These are phyloP conservation scores for Caenorhabditis elegans DNA, from an alignment of 1,140 invertebrate genomes.

Conservation along the genomic window DNA sequence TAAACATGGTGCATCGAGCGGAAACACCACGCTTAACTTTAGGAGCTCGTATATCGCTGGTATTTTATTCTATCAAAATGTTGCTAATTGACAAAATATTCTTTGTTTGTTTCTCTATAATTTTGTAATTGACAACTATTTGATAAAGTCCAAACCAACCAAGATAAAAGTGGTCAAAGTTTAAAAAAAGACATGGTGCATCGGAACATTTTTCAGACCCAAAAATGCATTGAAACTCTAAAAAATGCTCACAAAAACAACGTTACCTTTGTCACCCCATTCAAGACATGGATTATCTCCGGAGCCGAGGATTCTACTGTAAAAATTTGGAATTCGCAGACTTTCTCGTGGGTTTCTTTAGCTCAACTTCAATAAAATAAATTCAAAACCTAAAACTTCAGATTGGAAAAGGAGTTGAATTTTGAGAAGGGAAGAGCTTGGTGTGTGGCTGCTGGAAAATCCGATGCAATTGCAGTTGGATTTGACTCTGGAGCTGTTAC, in stretches of 20 bases:
- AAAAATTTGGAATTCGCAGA: slow-evolving; percentile 93
- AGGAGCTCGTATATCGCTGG: no score
- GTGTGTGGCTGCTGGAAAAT: slow-evolving; percentile 83
- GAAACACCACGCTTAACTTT: no score
- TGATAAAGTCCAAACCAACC: no score
- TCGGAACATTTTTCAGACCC: slow-evolving; percentile 76
- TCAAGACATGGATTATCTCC: slow-evolving; percentile 91
- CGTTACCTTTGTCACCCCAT: slow-evolving; percentile 81
- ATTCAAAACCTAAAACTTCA: slow-evolving; percentile 50
- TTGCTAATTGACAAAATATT: no score
- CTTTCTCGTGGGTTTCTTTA: slow-evolving; percentile 78
- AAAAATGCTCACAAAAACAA: slow-evolving; percentile 96
- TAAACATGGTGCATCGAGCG: no score
- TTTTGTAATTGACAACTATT: no score
- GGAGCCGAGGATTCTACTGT: slow-evolving; percentile 95
- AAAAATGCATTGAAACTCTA: slow-evolving; percentile 96
- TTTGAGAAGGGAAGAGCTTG: slow-evolving; percentile 97
- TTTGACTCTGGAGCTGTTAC: slow-evolving; percentile 99
- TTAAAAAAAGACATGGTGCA: no score
- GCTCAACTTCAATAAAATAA: no score
- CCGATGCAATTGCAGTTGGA: slow-evolving; percentile 92
- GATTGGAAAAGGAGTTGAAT: slow-evolving; percentile 89
- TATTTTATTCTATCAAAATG: no score
- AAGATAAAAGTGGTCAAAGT: no score
- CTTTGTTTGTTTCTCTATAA: no score